Base-by-base conservation (phyloP, 2,797 vertebrate genomes). In the Bradypodion ventrale region DNA sequence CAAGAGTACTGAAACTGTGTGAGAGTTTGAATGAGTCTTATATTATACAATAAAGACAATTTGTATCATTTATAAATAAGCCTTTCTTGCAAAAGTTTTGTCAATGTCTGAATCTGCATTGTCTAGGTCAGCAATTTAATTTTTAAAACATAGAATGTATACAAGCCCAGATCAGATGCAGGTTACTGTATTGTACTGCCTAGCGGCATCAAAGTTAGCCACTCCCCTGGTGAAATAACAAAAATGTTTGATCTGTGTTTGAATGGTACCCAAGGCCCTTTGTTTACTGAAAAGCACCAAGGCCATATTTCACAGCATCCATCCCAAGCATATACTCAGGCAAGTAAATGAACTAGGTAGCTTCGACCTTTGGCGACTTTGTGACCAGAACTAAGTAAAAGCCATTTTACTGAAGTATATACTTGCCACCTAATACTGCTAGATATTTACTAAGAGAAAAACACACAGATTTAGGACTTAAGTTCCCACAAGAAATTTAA, bases 1-100 rank as follows among this genome's bases (percentile, higher is more conserved):
- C 49, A 29, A 35, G 8, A 60, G 81, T 40, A 52, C 73, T 83
- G 70, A 83, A 70, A 87, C 65, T 23, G 37, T 63, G 44, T 73
- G n/a, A 59, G 70, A 21, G 19, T 25, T 60, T 66, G 66, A 16
- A 56, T 40, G 12, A 37, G 7, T n/a, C 6, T 79, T 75, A n/a
- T 69, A 15, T 15, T n/a, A 62, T 44, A 46, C 19, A 46, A 6
- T 10, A 68, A n/a, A 81, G 37, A n/a, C 6, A 3, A 37, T 46
- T 8, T 29, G 35, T 32, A 42, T 5, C 44, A n/a, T 10, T 60
- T 35, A 62, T 19, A 60, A 60, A 59, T 62, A 37, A 35, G 29
- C 7, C 35, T 72, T 32, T 49, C n/a, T 68, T 29, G 12, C 37
- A 32, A 75, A 56, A 82, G 62, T 32, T 32, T 32, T 68, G 2